phyloP scores from a whole-genome alignment of 2,113 vertebrate species.

The Pachycephala philippinensis region DNA sequence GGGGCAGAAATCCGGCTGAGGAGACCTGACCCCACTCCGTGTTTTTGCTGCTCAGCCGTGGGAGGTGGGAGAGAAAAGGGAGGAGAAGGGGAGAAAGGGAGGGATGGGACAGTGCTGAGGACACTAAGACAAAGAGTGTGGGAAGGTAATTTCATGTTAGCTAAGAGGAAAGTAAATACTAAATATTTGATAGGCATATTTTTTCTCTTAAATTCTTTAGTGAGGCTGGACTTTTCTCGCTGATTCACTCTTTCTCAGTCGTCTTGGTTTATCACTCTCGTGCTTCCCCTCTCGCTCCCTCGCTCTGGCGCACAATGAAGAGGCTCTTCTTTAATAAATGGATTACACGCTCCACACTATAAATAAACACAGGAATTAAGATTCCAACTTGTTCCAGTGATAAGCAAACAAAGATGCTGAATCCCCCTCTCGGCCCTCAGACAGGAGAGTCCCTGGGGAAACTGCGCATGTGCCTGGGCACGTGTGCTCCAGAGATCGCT shows the following conservation, averaged over 20 bases:
- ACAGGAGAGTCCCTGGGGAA: constrained; percentile 5
- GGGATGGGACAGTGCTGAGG: not conserved
- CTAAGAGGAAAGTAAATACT: constrained; percentile 38
- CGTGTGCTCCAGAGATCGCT: not conserved
- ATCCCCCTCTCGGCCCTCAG: not conserved
- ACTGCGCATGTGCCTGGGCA: not conserved
- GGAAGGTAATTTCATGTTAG: constrained; percentile 17
- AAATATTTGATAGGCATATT: constrained; percentile 64
- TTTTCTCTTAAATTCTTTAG: constrained; percentile 38
- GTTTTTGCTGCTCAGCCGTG: not conserved
- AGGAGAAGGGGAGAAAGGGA: not conserved
- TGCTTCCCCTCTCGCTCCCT: constrained; percentile 35
- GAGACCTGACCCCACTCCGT: not conserved
- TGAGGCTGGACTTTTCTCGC: constrained; percentile 31
- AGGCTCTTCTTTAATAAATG: constrained; percentile 52
- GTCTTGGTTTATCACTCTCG: constrained; percentile 12
- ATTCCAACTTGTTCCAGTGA: constrained; percentile 46
- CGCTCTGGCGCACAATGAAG: constrained; percentile 31
- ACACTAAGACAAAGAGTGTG: not conserved
- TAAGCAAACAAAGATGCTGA: constrained; percentile 55
- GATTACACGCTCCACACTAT: constrained; percentile 57
- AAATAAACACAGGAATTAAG: constrained; percentile 62
- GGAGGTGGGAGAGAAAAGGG: not conserved
- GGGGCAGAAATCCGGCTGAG: not conserved
- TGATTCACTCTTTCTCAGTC: constrained; percentile 51